Evolutionary conservation across 2,113 vertebrate species (phyloP).

Genomic region (Phyllostomus discolor): DNA sequence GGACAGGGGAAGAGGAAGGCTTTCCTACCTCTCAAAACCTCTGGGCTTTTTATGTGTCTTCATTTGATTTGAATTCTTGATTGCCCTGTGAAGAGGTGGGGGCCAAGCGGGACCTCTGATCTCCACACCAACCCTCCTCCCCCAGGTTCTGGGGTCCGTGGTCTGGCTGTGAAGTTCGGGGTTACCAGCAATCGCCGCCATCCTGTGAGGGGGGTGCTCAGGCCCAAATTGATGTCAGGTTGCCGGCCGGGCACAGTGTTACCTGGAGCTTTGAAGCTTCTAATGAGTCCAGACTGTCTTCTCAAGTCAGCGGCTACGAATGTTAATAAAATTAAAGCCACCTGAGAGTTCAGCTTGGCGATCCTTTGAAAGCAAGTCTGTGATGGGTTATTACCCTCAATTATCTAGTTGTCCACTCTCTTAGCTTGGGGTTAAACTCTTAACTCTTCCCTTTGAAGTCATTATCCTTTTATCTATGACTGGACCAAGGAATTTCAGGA

Average conservation of each 20-base stretch:
- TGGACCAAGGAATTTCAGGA: constrained; percentile 95
- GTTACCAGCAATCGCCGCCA: neutral
- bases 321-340: constrained; percentile 98
- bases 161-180: constrained; percentile 53
- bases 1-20: neutral
- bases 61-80: neutral
- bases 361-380: constrained; percentile 88
- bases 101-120: constrained; percentile 65
- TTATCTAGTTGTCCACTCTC: constrained; percentile 96
- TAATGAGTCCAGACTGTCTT: constrained; percentile 83
- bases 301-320: constrained; percentile 87
- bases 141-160: constrained; percentile 67
- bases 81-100: neutral
- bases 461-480: constrained; percentile 99
- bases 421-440: constrained; percentile 97
- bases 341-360: constrained; percentile 86
- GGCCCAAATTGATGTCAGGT: constrained; percentile 77
- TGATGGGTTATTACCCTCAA: constrained; percentile 97
- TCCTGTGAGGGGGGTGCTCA: constrained; percentile 60
- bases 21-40: rapidly evolving
- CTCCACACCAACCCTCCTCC: constrained; percentile 34
- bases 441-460: constrained; percentile 97
- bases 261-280: constrained; percentile 84
- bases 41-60: rapidly evolving
- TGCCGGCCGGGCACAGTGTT: constrained; percentile 75